Conservation (phyloP, 2,888 invertebrate genomes). For the Dinocampus coccinellae region DNA sequence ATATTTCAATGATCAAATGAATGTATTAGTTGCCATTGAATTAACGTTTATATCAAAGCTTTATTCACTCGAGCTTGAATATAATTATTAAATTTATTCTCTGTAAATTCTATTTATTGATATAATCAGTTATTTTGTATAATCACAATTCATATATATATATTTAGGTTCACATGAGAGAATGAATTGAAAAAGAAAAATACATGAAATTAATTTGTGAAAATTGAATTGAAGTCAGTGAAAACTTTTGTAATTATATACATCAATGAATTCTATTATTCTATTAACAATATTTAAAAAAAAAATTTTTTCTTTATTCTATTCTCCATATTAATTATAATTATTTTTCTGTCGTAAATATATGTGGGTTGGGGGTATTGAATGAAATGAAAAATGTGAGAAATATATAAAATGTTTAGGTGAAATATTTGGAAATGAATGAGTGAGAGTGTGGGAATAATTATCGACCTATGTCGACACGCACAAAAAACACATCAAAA, state of each 20-base stretch:
- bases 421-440: too few species aligned
- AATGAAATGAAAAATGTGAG: too few species aligned
- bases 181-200: not conserved
- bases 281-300: too few species aligned
- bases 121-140: conserved; percentile 30
- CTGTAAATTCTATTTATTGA: conserved; percentile 21
- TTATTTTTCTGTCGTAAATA: too few species aligned
- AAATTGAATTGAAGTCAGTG: not conserved
- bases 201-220: too few species aligned
- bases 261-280: not conserved
- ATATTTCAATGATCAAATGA: conserved; percentile 11
- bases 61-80: conserved; percentile 31
- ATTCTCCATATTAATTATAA: too few species aligned
- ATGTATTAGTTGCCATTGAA: conserved; percentile 11
- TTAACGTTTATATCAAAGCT: not conserved
- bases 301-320: not conserved
- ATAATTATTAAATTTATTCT: conserved; percentile 32
- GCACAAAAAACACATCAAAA: too few species aligned
- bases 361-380: too few species aligned
- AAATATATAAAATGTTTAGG: too few species aligned
- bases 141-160: conserved; percentile 15
- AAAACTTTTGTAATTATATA: not conserved
- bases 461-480: too few species aligned
- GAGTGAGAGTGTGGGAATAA: too few species aligned
- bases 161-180: not conserved